A percentile compares a stretch with the other conserved stretches of the same genome.
phyloP scores from a whole-genome alignment of 2,113 vertebrate species.

The Seriola quinqueradiata region DNA sequence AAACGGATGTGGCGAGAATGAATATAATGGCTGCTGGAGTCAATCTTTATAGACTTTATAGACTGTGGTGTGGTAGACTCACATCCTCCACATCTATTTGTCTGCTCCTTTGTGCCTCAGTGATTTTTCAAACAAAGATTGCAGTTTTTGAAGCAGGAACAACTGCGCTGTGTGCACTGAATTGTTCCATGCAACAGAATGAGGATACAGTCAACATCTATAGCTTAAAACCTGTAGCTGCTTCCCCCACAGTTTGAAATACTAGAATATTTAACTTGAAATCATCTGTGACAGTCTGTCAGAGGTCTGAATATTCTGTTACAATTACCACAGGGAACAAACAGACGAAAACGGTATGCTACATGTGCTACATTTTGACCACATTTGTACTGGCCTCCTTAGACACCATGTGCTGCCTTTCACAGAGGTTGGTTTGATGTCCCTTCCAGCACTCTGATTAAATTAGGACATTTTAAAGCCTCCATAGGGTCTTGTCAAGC shows the following conservation, averaged over 20 bases:
- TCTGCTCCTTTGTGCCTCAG: not conserved
- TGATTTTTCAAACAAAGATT: not conserved
- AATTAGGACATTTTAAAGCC: slow-evolving; percentile 39
- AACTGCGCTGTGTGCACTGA: not conserved
- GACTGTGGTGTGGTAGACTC: not conserved
- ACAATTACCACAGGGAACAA: not conserved
- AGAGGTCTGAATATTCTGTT: slow-evolving; percentile 1
- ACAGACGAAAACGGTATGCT: not conserved
- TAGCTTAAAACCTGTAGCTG: not conserved
- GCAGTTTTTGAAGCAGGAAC: not conserved
- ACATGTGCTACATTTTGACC: not conserved
- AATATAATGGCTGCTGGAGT: not conserved
- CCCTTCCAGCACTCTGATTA: slow-evolving; percentile 34
- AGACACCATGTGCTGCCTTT: slow-evolving; percentile 13
- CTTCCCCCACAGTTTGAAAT: not conserved
- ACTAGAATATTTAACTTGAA: not conserved
- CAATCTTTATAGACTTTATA: not conserved
- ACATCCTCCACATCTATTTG: not conserved
- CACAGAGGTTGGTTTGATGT: slow-evolving; percentile 28
- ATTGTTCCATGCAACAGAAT: not conserved
- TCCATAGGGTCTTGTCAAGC: slow-evolving; percentile 40
- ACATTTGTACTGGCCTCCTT: not conserved
- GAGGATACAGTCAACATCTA: not conserved
- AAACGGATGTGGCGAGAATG: not conserved
- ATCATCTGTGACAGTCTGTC: not conserved